Base-by-base conservation (phyloP, 2,797 vertebrate species). In the Gallinago solitaria region DNA sequence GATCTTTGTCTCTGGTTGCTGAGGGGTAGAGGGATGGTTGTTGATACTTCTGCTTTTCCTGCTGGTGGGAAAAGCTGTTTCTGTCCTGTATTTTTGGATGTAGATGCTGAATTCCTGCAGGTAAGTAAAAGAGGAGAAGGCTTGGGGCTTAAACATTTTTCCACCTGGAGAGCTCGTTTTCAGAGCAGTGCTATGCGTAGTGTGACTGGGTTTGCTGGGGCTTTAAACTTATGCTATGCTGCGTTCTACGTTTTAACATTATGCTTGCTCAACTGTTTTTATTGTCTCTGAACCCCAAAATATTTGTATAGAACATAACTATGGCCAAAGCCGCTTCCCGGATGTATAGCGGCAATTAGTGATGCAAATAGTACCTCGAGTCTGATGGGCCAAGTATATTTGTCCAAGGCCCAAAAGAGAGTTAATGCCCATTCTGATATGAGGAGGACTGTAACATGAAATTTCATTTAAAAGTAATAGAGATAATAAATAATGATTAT, bases 1-100 rank as follows among this genome's bases (percentile, higher is more conserved):
- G 9, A 3, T 0, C 2, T 73, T 71, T 9, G 10, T 5, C 7
- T 30, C 28, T 48, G 9, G 5, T 43, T 0, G 0, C 4, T 43
- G 37, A 14, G 13, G 19, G 13, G 4, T 10, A 8, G 3, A 14
- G 5, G 24, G 16, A 8, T 33, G 35, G 23, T 3, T 51, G 30
- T 21, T 2, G 2, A 9, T 32, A 32, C 11, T 39, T 89, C 54
- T 74, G 9, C 6, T 41, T 28, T 41, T 51, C n/a, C 12, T 78
- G 12, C 24, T 7, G 4, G 4, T 60, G 3, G 12, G 17, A 65
- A 76, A 77, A 65, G 3, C 2, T 67, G 8, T 32, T 89, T 86
- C 21, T 75, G 6, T 41, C 4, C 32, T 59, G 9, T 1, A 23
- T 17, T 18, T 51, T 23, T 35, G 3, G 4, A 5, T n/a, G 16